Evolutionary conservation across 2,113 vertebrate species (phyloP).

Genomic region (Vicugna pacos): DNA sequence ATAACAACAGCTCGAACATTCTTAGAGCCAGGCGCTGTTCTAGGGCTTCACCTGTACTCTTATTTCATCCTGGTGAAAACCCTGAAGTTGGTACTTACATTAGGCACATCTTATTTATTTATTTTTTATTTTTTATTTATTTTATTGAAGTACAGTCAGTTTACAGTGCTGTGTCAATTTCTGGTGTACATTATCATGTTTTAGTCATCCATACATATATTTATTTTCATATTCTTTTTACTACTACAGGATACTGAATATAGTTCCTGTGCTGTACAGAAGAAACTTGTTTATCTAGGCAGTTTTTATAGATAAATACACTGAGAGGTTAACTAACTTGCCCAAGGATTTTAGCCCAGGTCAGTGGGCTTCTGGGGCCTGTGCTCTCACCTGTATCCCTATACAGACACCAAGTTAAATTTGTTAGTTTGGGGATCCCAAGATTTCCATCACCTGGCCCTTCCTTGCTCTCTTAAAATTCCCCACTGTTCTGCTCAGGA

Average conservation of each 20-base stretch:
- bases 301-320: neutral
- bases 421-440: neutral
- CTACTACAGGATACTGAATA: too few species aligned
- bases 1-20: neutral
- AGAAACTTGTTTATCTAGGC: too few species aligned
- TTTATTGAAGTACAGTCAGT: too few species aligned
- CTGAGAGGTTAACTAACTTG: neutral
- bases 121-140: too few species aligned
- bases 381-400: neutral
- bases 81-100: neutral
- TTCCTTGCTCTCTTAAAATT: neutral
- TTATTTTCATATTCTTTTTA: too few species aligned
- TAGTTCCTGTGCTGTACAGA: too few species aligned
- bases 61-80: neutral
- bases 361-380: too few species aligned
- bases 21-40: neutral
- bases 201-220: too few species aligned
- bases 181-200: too few species aligned
- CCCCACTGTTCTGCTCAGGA: neutral
- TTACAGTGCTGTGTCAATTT: too few species aligned
- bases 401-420: neutral
- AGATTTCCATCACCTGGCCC: neutral
- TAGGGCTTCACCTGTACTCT: neutral
- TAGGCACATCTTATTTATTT: neutral
- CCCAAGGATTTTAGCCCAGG: neutral